Conservation (phyloP, 2,113 vertebrate species). For the Hymenochirus boettgeri region DNA sequence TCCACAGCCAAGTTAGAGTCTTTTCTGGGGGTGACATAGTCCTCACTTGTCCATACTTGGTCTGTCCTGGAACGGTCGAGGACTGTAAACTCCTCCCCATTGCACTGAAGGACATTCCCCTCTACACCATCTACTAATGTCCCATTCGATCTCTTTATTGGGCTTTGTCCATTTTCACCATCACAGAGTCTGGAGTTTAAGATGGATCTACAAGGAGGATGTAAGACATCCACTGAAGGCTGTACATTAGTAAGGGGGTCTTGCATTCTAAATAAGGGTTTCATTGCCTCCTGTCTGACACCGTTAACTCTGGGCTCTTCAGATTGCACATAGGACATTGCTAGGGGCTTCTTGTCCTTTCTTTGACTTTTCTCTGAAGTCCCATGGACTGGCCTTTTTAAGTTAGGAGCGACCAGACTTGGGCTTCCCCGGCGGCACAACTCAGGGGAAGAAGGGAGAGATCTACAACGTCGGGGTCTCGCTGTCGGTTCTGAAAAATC, state of each 20-base stretch:
- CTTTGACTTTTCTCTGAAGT: conserved; percentile 5
- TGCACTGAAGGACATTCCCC: not conserved
- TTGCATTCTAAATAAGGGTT: not conserved
- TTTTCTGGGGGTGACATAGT: not conserved
- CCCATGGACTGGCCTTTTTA: not conserved
- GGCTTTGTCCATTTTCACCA: not conserved
- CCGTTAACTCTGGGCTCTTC: not conserved
- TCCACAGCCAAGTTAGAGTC: not conserved
- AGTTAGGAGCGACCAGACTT: not conserved
- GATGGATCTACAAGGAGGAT: not conserved
- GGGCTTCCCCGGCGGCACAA: conserved; percentile 55
- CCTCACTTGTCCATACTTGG: not conserved
- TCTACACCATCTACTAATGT: not conserved
- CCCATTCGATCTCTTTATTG: not conserved
- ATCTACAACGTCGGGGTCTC: conserved; percentile 70
- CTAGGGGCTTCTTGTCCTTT: conserved; percentile 37
- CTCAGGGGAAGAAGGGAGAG: conserved; percentile 78
- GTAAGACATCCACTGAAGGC: not conserved
- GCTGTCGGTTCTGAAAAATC: conserved; percentile 47
- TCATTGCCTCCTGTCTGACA: not conserved
- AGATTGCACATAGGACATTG: not conserved
- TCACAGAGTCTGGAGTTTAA: not conserved
- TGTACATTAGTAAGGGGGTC: not conserved
- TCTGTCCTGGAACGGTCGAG: not conserved
- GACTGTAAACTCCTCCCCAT: not conserved